Evolutionary conservation across 2,113 vertebrate genomes (phyloP), one percentile per base, ranked within the genome.

Genomic region (Siniperca knerii): DNA sequence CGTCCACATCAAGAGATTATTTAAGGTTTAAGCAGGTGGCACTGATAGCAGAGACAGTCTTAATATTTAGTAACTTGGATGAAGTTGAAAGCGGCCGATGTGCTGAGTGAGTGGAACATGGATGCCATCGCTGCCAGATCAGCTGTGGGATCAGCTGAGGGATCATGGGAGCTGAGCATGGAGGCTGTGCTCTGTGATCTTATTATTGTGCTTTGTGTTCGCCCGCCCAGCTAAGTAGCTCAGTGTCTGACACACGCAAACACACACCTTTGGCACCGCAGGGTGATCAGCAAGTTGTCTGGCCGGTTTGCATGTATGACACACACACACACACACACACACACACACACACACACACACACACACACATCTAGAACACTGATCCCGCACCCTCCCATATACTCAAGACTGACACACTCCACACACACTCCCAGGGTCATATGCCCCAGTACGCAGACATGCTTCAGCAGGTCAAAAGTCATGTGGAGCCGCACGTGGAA

Each of bases 121-220:
- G 57, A 84, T 69, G 79, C 44, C 40, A 12, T 12, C 8, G 68
- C 72, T 82, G 86, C 68, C 68, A 73, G 81, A 91, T 90, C 92
- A 88, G 93, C 86, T 69, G 77, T n/a, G 15, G 81, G 82, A 93
- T 93, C 91, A 92, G 90, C 89, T 90, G 92, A 93, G 87, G 83
- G 83, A 88, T 94, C 90, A 90, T 69, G 88, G 81, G 77, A 87
- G 85, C 87, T 20, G 80, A 68, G 84, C 72, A 72, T 35, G 68
- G 84, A 86, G 44, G 72, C 88, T 58, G 65, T 50, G 46, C 83
- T 86, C 83, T 91, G 69, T 81, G 89, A 87, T 88, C 89, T 90
- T 83, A 91, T 92, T 91, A 85, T 86, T 86, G 80, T 79, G 78
- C 87, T 92, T 81, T 87, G 87, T 82, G 80, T 69, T 73, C 1